phyloP scores from a whole-genome alignment of 2,113 vertebrate genomes.

The Dasyprocta punctata region DNA sequence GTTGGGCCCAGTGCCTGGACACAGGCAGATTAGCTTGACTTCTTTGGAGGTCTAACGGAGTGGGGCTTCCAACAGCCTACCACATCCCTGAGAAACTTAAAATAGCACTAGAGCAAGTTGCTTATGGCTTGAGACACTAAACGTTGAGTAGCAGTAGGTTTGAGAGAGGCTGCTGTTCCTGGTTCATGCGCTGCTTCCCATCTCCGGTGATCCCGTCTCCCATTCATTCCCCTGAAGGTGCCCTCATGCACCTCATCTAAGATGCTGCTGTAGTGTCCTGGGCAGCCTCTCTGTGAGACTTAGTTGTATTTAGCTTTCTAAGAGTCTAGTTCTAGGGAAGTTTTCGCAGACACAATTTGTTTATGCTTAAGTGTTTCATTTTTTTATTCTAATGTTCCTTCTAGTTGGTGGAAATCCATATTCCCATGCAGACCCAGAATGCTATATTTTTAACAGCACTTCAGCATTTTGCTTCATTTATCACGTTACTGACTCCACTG shows the following conservation, averaged over 20 bases:
- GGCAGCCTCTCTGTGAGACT: slow-evolving; percentile 42
- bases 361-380: slow-evolving; percentile 50
- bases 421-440: slow-evolving; percentile 56
- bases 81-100: slow-evolving; percentile 36
- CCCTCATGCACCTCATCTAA: neutral
- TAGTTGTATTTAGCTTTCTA: slow-evolving; percentile 58
- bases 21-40: neutral
- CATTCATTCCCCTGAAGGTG: neutral
- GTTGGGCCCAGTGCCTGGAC: slow-evolving; percentile 25
- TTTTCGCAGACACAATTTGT: slow-evolving; percentile 34
- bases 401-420: slow-evolving; percentile 10
- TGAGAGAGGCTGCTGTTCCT: slow-evolving; percentile 2
- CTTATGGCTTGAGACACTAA: slow-evolving; percentile 16
- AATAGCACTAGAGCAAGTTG: slow-evolving; percentile 4
- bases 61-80: neutral
- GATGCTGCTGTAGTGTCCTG: slow-evolving; percentile 18
- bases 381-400: slow-evolving; percentile 58
- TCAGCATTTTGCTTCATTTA: slow-evolving; percentile 58
- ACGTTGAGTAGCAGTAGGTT: slow-evolving; percentile 48
- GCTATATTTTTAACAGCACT: slow-evolving; percentile 68
- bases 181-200: slow-evolving; percentile 1
- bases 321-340: slow-evolving; percentile 56
- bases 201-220: neutral
- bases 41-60: neutral
- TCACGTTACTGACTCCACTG: slow-evolving; percentile 58